Evolutionary conservation across 1,140 invertebrate species (phyloP).

Genomic region (Danaus plexippus): DNA sequence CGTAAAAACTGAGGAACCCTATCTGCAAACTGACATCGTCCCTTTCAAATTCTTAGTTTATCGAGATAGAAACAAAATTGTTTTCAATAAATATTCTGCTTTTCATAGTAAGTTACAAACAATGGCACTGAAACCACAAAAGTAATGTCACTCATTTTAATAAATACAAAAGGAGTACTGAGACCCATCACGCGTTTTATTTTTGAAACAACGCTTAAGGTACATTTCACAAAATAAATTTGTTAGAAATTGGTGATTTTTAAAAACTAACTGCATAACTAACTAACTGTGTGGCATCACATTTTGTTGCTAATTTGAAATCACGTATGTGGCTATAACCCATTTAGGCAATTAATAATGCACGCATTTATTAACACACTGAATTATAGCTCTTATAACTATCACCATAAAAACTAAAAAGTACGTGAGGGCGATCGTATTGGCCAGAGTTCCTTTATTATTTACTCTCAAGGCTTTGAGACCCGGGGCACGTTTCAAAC

Average conservation of each 20-base stretch:
- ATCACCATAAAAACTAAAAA: conserved; percentile 12
- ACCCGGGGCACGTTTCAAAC: conserved; percentile 31
- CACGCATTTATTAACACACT: conserved; percentile 9
- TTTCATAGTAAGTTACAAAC: too few species aligned
- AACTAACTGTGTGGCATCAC: too few species aligned
- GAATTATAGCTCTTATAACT: conserved; percentile 6
- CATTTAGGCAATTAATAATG: conserved; percentile 20
- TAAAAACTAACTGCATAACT: too few species aligned
- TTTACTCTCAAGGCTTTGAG: conserved; percentile 33
- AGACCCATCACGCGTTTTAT: too few species aligned
- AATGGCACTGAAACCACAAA: too few species aligned
- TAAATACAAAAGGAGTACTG: too few species aligned
- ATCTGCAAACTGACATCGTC: conserved; percentile 20
- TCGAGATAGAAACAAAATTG: too few species aligned
- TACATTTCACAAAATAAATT: too few species aligned
- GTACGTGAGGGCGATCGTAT: conserved; percentile 1
- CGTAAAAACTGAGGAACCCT: conserved; percentile 28
- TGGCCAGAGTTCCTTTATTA: conserved; percentile 30
- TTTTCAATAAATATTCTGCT: too few species aligned
- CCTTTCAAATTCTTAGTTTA: conserved; percentile 6
- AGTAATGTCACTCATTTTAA: too few species aligned
- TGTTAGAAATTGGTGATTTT: too few species aligned
- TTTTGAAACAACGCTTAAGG: too few species aligned
- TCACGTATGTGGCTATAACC: conserved; percentile 15
- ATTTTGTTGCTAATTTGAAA: conserved; percentile 13